Evolutionary conservation across 1,140 invertebrate genomes (phyloP).

Genomic region (Linepithema humile): DNA sequence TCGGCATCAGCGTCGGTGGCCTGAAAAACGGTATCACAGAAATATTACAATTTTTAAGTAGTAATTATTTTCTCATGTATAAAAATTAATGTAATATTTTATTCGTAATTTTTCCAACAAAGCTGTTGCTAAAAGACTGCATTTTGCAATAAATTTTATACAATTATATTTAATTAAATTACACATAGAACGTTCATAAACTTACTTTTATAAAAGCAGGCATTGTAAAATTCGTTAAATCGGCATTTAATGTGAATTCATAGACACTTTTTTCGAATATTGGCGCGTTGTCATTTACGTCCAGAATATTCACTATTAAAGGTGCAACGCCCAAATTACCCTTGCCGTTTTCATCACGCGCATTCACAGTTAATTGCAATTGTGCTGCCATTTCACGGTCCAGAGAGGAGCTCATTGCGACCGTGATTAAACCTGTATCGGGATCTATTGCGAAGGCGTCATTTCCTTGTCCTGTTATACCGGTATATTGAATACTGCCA

Average conservation of each 20-base stretch:
- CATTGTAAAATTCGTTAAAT: constrained; percentile 89
- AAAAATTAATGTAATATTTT: too few species aligned
- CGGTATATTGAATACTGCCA: constrained; percentile 91
- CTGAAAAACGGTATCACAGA: constrained; percentile 71
- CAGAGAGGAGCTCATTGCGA: constrained; percentile 90
- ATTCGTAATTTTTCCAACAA: too few species aligned
- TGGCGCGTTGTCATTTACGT: constrained; percentile 95
- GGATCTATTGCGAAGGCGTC: constrained; percentile 91
- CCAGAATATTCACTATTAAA: constrained; percentile 90
- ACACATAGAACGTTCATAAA: neutral
- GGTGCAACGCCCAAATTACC: constrained; percentile 90
- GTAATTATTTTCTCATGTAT: too few species aligned
- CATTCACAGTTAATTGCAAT: constrained; percentile 92
- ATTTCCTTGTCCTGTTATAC: constrained; percentile 90
- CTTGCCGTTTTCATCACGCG: constrained; percentile 92
- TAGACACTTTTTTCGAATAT: constrained; percentile 92
- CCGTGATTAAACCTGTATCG: constrained; percentile 91
- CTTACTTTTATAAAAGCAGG: constrained; percentile 88
- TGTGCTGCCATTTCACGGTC: constrained; percentile 93
- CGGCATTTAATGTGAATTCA: constrained; percentile 91
- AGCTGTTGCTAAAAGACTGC: too few species aligned
- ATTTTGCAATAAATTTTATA: too few species aligned
- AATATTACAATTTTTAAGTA: neutral
- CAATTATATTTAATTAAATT: too few species aligned
- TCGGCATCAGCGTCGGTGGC: constrained; percentile 93